Evolutionary conservation across 2,113 vertebrate species (phyloP).

Genomic region (Poecilia latipinna): DNA sequence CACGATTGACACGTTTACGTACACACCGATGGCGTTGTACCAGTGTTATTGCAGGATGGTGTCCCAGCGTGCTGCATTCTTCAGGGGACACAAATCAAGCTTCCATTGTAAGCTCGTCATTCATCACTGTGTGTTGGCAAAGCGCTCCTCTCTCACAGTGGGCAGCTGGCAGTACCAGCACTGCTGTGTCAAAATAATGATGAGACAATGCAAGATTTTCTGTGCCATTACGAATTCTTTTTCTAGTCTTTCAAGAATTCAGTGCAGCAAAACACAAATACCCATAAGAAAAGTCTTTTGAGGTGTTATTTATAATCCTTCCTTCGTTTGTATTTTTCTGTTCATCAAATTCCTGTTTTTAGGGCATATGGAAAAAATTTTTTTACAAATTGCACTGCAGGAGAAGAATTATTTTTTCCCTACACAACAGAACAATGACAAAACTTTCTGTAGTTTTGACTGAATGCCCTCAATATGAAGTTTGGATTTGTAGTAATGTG

Average conservation of each 20-base stretch:
- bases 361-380: neutral
- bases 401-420: neutral
- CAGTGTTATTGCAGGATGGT: slow-evolving; percentile 54
- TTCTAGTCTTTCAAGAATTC: neutral
- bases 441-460: no score
- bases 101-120: slow-evolving; percentile 61
- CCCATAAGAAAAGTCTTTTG: neutral
- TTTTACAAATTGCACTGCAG: neutral
- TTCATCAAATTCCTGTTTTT: neutral
- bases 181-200: slow-evolving; percentile 61
- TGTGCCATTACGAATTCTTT: slow-evolving; percentile 30
- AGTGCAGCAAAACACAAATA: neutral
- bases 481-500: neutral
- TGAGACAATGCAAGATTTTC: slow-evolving; percentile 46
- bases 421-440: no score
- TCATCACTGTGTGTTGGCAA: slow-evolving; percentile 65
- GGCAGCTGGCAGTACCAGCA: slow-evolving; percentile 46
- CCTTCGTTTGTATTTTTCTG: neutral
- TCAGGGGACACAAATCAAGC: slow-evolving; percentile 68
- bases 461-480: no score
- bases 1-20: slow-evolving; percentile 48
- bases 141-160: slow-evolving; percentile 40
- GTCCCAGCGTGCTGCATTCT: slow-evolving; percentile 60
- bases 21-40: slow-evolving; percentile 49
- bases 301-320: neutral